These are phyloP conservation scores for Stenopsyche tienmushanensis DNA, from an alignment of 1,140 invertebrate genomes.

Conservation along the genomic window DNA sequence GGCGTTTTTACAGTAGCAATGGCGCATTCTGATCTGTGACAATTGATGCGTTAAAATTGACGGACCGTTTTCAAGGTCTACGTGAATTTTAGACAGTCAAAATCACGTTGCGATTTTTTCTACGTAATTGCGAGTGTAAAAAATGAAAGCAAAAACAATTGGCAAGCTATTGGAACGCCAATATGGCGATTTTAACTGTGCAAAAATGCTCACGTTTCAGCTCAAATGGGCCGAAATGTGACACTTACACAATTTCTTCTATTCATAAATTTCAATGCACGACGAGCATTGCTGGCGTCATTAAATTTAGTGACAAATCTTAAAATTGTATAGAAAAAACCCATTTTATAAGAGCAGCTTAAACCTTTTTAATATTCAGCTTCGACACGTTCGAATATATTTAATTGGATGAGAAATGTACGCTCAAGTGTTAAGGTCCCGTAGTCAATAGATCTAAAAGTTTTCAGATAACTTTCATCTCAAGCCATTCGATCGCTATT, in stretches of 20 bases:
- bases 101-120: slow-evolving; percentile 33
- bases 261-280: no score
- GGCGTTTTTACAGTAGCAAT: neutral
- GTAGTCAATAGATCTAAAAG: no score
- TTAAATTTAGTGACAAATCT: no score
- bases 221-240: slow-evolving; percentile 1
- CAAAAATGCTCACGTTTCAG: slow-evolving; percentile 19
- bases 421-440: no score
- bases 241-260: neutral
- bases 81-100: slow-evolving; percentile 32
- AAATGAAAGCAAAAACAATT: slow-evolving; percentile 18
- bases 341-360: no score
- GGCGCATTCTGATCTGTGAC: slow-evolving; percentile 2
- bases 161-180: slow-evolving; percentile 32
- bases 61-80: slow-evolving; percentile 38
- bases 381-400: no score
- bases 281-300: no score
- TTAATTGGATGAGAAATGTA: no score
- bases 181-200: slow-evolving; percentile 24
- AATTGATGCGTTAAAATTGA: slow-evolving; percentile 38
- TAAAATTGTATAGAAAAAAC: no score
- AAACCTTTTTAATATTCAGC: no score
- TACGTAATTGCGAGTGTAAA: neutral
- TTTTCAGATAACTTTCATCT: no score
- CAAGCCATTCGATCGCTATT: no score